Percentiles rank a stretch among this genome's conserved stretches.
Evolutionary conservation across 2,888 invertebrate species (phyloP).

Genomic region (Ochlodes sylvanus): DNA sequence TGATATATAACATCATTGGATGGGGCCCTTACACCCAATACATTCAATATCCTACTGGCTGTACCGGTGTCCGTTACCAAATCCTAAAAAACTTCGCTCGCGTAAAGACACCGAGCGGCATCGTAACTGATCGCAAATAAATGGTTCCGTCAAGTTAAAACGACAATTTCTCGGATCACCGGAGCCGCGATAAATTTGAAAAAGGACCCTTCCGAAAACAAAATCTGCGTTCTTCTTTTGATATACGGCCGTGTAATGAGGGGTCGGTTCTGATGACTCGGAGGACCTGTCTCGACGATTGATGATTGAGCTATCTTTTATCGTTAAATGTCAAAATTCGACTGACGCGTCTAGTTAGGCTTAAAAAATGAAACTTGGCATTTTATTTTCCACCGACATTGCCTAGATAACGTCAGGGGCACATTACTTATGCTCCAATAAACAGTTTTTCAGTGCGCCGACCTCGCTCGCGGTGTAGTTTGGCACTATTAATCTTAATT

Average conservation of each 20-base stretch:
- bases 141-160: slow-evolving; percentile 73
- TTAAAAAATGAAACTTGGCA: slow-evolving; percentile 11
- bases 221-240: slow-evolving; percentile 60
- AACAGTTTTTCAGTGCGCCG: slow-evolving; percentile 15
- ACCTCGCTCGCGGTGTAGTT: slow-evolving; percentile 11
- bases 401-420: slow-evolving; percentile 12
- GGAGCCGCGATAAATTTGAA: slow-evolving; percentile 70
- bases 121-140: slow-evolving; percentile 75
- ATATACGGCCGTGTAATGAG: slow-evolving; percentile 52
- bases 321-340: slow-evolving; percentile 15
- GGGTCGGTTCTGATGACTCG: slow-evolving; percentile 40
- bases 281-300: slow-evolving; percentile 18
- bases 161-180: slow-evolving; percentile 76
- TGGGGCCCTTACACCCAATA: no score
- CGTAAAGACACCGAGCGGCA: slow-evolving; percentile 73
- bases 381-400: not conserved
- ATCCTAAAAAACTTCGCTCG: slow-evolving; percentile 65
- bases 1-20: no score
- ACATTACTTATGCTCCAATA: slow-evolving; percentile 10
- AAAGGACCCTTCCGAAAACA: slow-evolving; percentile 64
- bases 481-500: slow-evolving; percentile 56
- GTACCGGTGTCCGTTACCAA: slow-evolving; percentile 48
- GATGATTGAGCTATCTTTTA: slow-evolving; percentile 17
- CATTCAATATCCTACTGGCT: no score
- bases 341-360: slow-evolving; percentile 18